A percentile compares a stretch with the other conserved stretches of the same genome.
Evolutionary conservation across 2,797 vertebrate genomes (phyloP).

Genomic region (Amphiprion clarkii): DNA sequence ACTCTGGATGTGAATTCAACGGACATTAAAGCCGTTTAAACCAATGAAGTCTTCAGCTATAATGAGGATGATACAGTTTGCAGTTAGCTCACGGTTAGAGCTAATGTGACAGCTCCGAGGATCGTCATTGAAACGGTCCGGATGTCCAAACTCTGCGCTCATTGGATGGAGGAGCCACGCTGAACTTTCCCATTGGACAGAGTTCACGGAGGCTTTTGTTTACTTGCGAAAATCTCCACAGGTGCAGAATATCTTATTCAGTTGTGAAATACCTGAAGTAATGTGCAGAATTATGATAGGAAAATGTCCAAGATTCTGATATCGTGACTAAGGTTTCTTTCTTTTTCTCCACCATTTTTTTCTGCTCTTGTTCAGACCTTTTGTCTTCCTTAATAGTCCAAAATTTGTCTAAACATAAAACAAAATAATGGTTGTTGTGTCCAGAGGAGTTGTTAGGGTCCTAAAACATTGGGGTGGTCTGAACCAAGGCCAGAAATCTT

Average conservation of each 20-base stretch:
- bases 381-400: background rate
- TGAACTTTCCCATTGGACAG: constrained; percentile 79
- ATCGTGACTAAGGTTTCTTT: background rate
- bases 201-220: constrained; percentile 47
- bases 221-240: constrained; percentile 31
- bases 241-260: background rate
- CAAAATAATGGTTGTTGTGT: too few species aligned
- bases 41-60: rapidly evolving
- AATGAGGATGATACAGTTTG: background rate
- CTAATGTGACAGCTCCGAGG: constrained; percentile 17
- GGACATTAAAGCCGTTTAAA: background rate
- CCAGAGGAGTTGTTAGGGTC: too few species aligned
- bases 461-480: too few species aligned
- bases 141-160: constrained; percentile 55
- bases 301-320: background rate
- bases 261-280: background rate
- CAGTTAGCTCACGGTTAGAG: background rate
- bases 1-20: background rate
- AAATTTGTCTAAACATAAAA: background rate
- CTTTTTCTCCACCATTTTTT: background rate
- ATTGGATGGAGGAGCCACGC: constrained; percentile 84
- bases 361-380: background rate
- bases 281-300: too few species aligned
- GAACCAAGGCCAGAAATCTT: too few species aligned
- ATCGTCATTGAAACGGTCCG: constrained; percentile 49